Percentiles rank a stretch among this genome's conserved stretches.
Evolutionary conservation across 2,888 invertebrate genomes (phyloP).

Genomic region (Nowickia ferox): DNA sequence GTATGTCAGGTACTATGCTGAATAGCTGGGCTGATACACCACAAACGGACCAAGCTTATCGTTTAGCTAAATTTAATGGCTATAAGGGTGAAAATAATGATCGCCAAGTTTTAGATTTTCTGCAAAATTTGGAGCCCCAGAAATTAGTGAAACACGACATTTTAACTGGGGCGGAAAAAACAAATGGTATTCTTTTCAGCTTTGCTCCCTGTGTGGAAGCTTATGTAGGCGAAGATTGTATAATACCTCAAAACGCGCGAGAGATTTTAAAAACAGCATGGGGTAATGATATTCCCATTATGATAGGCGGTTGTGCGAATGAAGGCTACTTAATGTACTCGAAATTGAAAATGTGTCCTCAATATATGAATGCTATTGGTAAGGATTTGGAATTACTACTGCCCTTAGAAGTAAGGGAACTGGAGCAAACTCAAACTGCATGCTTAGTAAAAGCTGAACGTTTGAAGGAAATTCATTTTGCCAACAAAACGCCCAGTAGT

Average conservation of each 20-base stretch:
- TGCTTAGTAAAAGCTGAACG: conserved; percentile 73
- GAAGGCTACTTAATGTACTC: conserved; percentile 81
- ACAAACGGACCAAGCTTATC: conserved; percentile 74
- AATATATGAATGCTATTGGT: conserved; percentile 72
- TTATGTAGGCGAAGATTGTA: conserved; percentile 76
- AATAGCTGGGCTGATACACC: conserved; percentile 78
- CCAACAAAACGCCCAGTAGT: conserved; percentile 77
- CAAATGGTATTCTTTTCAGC: conserved; percentile 78
- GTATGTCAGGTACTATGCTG: conserved; percentile 79
- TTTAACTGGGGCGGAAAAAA: conserved; percentile 76
- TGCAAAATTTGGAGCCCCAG: conserved; percentile 74
- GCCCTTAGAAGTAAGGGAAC: conserved; percentile 72
- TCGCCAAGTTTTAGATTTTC: conserved; percentile 73
- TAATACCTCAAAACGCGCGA: conserved; percentile 77
- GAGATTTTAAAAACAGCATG: conserved; percentile 77
- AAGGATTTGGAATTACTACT: conserved; percentile 70
- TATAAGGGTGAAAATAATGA: conserved; percentile 77
- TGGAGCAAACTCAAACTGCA: conserved; percentile 52
- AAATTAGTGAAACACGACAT: conserved; percentile 76
- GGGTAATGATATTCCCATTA: conserved; percentile 80
- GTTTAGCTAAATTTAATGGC: conserved; percentile 77
- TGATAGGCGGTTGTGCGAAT: conserved; percentile 81
- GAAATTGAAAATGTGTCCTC: conserved; percentile 72
- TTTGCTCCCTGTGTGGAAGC: conserved; percentile 81
- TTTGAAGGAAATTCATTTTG: conserved; percentile 83